Evolutionary conservation across 2,113 vertebrate species (phyloP).

Genomic region (Strix uralensis): DNA sequence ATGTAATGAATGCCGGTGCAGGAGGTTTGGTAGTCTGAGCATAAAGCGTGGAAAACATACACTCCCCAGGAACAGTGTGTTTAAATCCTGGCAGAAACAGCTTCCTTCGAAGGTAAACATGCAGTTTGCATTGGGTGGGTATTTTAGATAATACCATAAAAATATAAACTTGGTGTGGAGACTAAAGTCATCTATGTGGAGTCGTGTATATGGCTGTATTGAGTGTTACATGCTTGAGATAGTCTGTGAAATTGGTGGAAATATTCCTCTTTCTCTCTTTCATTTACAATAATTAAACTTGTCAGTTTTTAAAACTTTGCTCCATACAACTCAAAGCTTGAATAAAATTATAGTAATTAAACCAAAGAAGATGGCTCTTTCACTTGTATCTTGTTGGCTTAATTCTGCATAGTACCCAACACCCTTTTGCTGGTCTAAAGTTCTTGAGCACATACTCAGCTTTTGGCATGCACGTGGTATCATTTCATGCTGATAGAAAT

Average conservation of each 20-base stretch:
- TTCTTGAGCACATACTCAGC: background rate
- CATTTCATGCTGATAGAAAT: background rate
- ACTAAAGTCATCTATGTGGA: background rate
- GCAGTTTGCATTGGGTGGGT: background rate
- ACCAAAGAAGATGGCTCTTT: background rate
- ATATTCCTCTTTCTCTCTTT: background rate
- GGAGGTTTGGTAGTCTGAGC: background rate
- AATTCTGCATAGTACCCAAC: background rate
- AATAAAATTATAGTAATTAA: background rate
- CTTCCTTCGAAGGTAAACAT: background rate
- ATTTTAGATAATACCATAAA: background rate
- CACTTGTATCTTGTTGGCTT: background rate
- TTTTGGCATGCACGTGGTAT: background rate
- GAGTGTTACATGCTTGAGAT: background rate
- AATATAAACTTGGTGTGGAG: background rate
- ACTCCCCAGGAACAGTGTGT: background rate
- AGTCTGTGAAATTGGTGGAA: background rate
- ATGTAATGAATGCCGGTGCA: background rate
- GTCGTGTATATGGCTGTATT: background rate
- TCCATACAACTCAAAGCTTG: background rate
- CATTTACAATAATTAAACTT: background rate
- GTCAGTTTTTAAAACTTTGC: background rate
- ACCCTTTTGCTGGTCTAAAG: background rate
- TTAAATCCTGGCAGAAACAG: conserved; percentile 12
- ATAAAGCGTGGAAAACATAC: background rate